Conservation (phyloP, 2,113 vertebrate genomes). For the Podiceps cristatus region DNA sequence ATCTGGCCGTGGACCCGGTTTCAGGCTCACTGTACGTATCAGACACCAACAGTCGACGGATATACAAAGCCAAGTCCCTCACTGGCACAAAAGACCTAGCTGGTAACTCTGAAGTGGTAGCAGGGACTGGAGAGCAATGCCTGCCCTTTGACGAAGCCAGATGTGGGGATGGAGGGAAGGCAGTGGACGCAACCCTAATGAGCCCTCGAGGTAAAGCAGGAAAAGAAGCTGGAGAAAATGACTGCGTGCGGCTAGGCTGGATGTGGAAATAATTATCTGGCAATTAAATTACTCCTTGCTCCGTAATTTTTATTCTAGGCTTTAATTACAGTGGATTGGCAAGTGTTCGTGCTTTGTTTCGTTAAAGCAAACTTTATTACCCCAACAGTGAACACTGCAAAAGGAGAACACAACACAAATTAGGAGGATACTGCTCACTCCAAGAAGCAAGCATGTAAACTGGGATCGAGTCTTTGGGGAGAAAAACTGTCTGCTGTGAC, state of each 20-base stretch:
- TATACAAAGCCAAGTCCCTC: slow-evolving; percentile 90
- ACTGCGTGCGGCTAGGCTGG: neutral
- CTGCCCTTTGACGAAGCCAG: slow-evolving; percentile 95
- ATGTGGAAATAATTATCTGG: slow-evolving; percentile 56
- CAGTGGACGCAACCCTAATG: slow-evolving; percentile 96
- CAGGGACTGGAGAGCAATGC: slow-evolving; percentile 96
- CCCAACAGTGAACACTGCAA: neutral
- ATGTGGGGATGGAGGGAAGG: slow-evolving; percentile 96
- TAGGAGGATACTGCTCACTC: neutral
- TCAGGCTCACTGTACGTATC: slow-evolving; percentile 93
- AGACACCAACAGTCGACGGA: slow-evolving; percentile 94
- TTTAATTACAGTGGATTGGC: slow-evolving; percentile 59
- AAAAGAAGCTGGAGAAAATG: neutral
- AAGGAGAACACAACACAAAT: slow-evolving; percentile 50
- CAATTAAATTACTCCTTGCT: slow-evolving; percentile 45
- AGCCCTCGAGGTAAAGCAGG: slow-evolving; percentile 92
- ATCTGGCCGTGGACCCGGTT: slow-evolving; percentile 96
- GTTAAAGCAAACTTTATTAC: slow-evolving; percentile 64
- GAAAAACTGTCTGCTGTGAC: neutral
- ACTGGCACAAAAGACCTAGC: slow-evolving; percentile 87
- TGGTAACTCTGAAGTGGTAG: slow-evolving; percentile 93
- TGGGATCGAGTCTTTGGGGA: neutral
- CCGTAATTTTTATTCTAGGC: slow-evolving; percentile 56
- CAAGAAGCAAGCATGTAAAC: neutral
- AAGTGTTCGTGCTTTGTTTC: slow-evolving; percentile 64